Evolutionary conservation across 2,888 invertebrate species (phyloP), one percentile per base, ranked within the genome.

Genomic region (Pecten maximus): DNA sequence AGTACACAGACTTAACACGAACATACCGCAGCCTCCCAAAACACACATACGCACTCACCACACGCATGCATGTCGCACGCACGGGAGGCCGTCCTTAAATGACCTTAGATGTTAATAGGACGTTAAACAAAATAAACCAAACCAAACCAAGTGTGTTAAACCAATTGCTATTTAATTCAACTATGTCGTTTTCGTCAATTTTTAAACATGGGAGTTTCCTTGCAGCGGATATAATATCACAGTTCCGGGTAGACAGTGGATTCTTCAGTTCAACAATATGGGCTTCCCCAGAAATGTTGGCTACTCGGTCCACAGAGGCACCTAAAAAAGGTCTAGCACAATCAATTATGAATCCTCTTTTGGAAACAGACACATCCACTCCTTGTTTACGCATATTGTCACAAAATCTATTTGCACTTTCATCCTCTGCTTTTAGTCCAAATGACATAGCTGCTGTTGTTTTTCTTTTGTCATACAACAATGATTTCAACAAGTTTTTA

Each of bases 151-250:
- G 48, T 90, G 48, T 54, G 23, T 90, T 23, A 4, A 16, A 88
- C 88, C 88, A 10, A 90, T 54, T 19, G 39, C n/a, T 35, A 90
- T 40, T 50, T 87, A 39, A 50, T 90, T 54, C n/a, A n/a, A n/a
- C n/a, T n/a, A n/a, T n/a, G n/a, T n/a, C n/a, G 28, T 90, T 90
- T 60, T 90, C 90, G 40, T 90, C 44, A 15, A 90, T 54, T 88
- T 90, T 90, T 16, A 90, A 40, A 88, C 90, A 90, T 40, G 87
- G 23, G 15, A 90, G 54, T 88, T 90, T 90, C 15, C 28, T 39
- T 48, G 90, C 90, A 40, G 90, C 88, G 10, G 39, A 23, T 40
- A 23, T 3, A 12, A 90, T 40, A 40, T 90, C 60, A 23, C 87
- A 23, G 8, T 88, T 40, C 90, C 54, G 54, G 2, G 90, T 90